Conservation (phyloP, 2,797 vertebrate genomes). For the Xenentodon cancila region DNA sequence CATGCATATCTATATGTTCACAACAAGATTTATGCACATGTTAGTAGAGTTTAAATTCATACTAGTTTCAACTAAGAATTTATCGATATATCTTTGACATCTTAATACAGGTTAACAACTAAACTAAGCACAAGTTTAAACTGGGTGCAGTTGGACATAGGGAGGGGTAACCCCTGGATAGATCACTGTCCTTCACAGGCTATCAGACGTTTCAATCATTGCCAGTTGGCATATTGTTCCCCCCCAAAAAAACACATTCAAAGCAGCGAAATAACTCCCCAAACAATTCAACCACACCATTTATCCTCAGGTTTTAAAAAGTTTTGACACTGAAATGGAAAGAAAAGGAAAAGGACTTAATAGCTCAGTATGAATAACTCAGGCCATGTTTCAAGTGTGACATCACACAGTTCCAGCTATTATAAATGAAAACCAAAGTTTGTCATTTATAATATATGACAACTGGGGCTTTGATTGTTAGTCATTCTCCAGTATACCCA, state of each 20-base stretch:
- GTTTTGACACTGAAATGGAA: conserved; percentile 41
- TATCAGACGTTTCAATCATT: conserved; percentile 13
- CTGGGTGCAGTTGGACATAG: too few relatives aligned
- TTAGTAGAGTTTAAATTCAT: not conserved
- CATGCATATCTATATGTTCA: conserved; percentile 6
- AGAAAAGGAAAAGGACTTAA: conserved; percentile 25
- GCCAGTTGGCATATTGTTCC: conserved; percentile 28
- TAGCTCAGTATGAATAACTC: not conserved
- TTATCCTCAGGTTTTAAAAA: conserved; percentile 48
- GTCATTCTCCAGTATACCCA: conserved; percentile 10
- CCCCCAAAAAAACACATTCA: not conserved
- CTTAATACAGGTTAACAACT: not conserved
- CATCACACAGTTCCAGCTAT: conserved; percentile 26
- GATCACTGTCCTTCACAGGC: not conserved
- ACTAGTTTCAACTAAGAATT: not conserved
- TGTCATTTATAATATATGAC: conserved; percentile 19
- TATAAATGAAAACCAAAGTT: conserved; percentile 19
- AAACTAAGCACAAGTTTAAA: too few relatives aligned
- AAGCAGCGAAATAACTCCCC: conserved; percentile 13
- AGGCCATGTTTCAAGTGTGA: conserved; percentile 22
- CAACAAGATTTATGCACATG: not conserved
- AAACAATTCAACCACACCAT: conserved; percentile 25
- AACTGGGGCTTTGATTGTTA: conserved; percentile 29
- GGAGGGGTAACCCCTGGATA: too few relatives aligned
- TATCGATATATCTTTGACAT: not conserved